Conservation (phyloP, 2,888 invertebrate genomes). For the Ctenicera cuprea region DNA sequence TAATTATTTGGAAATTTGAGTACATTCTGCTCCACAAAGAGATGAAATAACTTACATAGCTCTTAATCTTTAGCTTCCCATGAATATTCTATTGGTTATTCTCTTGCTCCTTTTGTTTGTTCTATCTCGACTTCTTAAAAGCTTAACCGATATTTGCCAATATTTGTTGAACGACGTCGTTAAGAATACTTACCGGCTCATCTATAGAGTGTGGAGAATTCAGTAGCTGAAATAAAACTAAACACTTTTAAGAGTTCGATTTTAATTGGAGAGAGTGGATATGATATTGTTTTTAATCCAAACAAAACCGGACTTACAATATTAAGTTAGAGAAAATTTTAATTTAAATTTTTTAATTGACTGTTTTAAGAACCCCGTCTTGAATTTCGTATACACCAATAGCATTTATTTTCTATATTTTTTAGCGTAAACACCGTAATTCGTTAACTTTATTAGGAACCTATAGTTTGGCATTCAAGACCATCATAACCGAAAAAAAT, state of each 20-base stretch:
- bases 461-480: too few relatives aligned
- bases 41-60: neutral
- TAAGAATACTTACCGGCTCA: conserved; percentile 25
- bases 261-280: too few relatives aligned
- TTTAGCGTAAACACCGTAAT: too few relatives aligned
- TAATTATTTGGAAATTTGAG: neutral
- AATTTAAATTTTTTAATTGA: too few relatives aligned
- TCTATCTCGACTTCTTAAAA: conserved; percentile 43
- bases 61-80: conserved; percentile 11
- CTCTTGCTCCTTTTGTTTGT: conserved; percentile 40
- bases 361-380: too few relatives aligned
- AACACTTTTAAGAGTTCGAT: neutral
- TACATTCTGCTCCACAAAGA: neutral
- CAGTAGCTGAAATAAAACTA: neutral
- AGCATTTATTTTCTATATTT: too few relatives aligned
- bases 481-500: too few relatives aligned
- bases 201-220: neutral
- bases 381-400: too few relatives aligned
- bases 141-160: conserved; percentile 40
- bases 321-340: too few relatives aligned
- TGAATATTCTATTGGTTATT: conserved; percentile 38
- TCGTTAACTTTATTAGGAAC: too few relatives aligned
- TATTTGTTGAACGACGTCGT: conserved; percentile 38
- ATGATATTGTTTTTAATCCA: too few relatives aligned
- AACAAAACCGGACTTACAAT: too few relatives aligned